Evolutionary conservation across 2,888 invertebrate species (phyloP).

Genomic region (Apodemia mormo): DNA sequence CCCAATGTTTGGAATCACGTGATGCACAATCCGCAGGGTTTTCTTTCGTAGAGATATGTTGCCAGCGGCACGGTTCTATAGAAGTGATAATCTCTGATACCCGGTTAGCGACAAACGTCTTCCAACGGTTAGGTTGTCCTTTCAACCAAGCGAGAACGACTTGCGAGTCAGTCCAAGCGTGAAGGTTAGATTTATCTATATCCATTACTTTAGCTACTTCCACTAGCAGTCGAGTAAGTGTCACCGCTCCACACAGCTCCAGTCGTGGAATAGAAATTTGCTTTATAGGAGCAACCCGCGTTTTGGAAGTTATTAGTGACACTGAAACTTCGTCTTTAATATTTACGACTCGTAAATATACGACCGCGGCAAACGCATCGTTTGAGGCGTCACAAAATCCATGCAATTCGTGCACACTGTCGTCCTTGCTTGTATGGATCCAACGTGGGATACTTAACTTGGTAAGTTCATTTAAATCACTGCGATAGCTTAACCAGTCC

Average conservation of each 20-base stretch:
- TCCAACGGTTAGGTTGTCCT: conserved; percentile 29
- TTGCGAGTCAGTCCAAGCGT: conserved; percentile 31
- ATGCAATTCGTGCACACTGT: conserved; percentile 31
- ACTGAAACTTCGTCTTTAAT: conserved; percentile 20
- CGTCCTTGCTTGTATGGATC: conserved; percentile 22
- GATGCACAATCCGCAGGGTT: conserved; percentile 45
- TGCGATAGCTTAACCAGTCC: conserved; percentile 36
- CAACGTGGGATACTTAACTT: conserved; percentile 27
- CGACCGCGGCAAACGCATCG: conserved; percentile 32
- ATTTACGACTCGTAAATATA: conserved; percentile 24
- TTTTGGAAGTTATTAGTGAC: conserved; percentile 9
- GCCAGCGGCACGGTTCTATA: conserved; percentile 34
- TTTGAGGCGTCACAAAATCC: conserved; percentile 37
- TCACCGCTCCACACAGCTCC: conserved; percentile 22
- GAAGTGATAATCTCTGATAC: conserved; percentile 35
- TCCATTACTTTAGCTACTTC: conserved; percentile 20
- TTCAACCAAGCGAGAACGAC: conserved; percentile 29
- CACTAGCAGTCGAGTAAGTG: conserved; percentile 22
- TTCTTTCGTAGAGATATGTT: conserved; percentile 32
- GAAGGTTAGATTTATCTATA: conserved; percentile 14
- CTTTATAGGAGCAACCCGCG: conserved; percentile 20
- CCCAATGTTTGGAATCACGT: conserved; percentile 34
- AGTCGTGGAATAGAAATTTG: conserved; percentile 21
- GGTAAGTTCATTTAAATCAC: conserved; percentile 24
- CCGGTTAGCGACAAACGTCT: conserved; percentile 28